Evolutionary conservation across 2,888 invertebrate species (phyloP), one percentile per base, ranked within the genome.

Genomic region (Tryphoninae sp.): DNA sequence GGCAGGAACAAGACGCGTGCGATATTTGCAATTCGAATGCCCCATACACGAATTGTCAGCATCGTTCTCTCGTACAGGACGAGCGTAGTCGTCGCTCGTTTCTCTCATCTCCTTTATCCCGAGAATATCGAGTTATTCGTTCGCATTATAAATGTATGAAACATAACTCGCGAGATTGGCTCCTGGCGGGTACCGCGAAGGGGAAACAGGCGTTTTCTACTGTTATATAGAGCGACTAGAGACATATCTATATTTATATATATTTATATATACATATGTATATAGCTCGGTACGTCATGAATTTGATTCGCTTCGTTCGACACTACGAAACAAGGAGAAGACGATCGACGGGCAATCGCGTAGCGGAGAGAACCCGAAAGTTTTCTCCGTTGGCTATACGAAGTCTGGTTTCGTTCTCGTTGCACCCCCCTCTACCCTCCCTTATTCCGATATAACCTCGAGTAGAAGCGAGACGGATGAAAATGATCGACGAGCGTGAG

Each of bases 151-250:
- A 82, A 82, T 82, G 82, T 79, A 82, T 82, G 82, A 82, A 79
- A 76, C 75, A 75, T 83, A 85, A 83, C 84, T 81, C 72, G 74
- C 71, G 74, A 78, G 78, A 86, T 85, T 85, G 84, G 78, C 78
- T 80, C 55, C 51, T 40, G 74, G 23, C 16, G 42, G 40, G 40
- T 7, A 33, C 33, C 7, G 33, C 40, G 19, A 53, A 53, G 33
- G 40, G 61, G 7, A 19, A 40, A 13, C n/a, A n/a, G 33, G n/a
- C 26, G 53, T 40, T 40, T 40, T 33, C 16, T 23, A 9, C n/a
- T 13, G 59, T 26, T 59, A 9, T 16, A 53, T 68, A 55, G 26
- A 68, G 33, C 53, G 53, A 33, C 33, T 53, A 22, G 55, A 40
- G 19, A 33, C 33, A 33, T 33, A 33, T 33, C 33, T 33, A 33